Percentiles rank a stretch among this genome's conserved stretches.
Conservation (phyloP, 2,113 vertebrate genomes). For the Gila orcuttii region DNA sequence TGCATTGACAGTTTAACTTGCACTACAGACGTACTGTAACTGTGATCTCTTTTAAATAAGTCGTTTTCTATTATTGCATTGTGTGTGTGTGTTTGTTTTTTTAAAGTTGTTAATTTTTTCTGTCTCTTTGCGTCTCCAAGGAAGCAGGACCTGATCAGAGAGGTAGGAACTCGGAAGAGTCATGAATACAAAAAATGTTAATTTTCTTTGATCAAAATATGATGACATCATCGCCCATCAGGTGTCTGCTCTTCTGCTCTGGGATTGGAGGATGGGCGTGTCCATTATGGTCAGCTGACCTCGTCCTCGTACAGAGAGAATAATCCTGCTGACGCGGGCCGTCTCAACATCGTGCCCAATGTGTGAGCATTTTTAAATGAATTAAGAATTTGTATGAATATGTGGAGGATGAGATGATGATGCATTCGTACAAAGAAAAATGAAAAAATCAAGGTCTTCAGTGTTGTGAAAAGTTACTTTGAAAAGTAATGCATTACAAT, state of each 20-base stretch:
- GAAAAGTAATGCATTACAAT: too few relatives aligned
- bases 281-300: constrained; percentile 79
- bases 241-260: constrained; percentile 77
- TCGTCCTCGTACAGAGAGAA: constrained; percentile 78
- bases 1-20: too few relatives aligned
- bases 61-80: too few relatives aligned
- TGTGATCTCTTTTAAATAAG: too few relatives aligned
- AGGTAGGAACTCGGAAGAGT: constrained; percentile 34
- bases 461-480: too few relatives aligned
- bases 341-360: constrained; percentile 79
- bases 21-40: too few relatives aligned
- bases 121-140: constrained; percentile 38
- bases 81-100: too few relatives aligned
- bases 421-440: too few relatives aligned
- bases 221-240: constrained; percentile 43
- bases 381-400: not conserved
- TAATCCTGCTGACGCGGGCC: constrained; percentile 80
- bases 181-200: not conserved
- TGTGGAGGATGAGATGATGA: not conserved
- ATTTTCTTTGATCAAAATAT: too few relatives aligned
- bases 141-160: constrained; percentile 11
- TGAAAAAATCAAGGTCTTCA: too few relatives aligned
- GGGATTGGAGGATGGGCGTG: constrained; percentile 79
- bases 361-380: constrained; percentile 69
- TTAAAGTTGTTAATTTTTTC: too few relatives aligned